Conservation (phyloP, 1,140 invertebrate species). For the Drosophila prosaltans region DNA sequence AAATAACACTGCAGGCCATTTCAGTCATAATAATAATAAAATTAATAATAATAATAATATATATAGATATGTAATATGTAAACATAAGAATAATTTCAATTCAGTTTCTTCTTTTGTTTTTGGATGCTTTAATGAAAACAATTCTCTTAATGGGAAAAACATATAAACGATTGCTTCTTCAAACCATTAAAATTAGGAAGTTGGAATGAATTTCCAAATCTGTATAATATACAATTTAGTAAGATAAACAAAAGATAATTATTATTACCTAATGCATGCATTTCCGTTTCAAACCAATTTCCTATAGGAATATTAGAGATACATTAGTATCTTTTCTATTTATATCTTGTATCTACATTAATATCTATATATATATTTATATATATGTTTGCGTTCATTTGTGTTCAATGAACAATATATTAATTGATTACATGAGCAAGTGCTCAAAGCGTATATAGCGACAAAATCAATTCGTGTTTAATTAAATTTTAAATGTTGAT, state of each 20-base stretch:
- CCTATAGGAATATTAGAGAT: not conserved
- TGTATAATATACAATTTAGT: too few relatives aligned
- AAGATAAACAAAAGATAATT: too few relatives aligned
- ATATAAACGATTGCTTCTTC: not conserved
- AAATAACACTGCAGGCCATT: slow-evolving; percentile 49
- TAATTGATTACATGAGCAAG: slow-evolving; percentile 46
- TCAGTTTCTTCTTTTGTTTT: not conserved
- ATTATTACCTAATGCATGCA: too few relatives aligned
- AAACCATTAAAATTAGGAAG: not conserved
- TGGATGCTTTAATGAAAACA: slow-evolving; percentile 21
- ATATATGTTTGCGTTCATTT: slow-evolving; percentile 15
- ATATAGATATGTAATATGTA: not conserved
- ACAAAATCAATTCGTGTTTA: slow-evolving; percentile 55
- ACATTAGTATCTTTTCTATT: not conserved
- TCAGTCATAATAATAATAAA: slow-evolving; percentile 29
- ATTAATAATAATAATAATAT: slow-evolving; percentile 16
- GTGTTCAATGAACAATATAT: slow-evolving; percentile 46
- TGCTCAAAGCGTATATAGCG: slow-evolving; percentile 11
- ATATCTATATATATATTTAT: not conserved
- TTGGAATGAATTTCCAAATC: not conserved
- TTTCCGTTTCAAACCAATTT: not conserved
- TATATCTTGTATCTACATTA: not conserved
- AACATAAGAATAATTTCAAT: not conserved
- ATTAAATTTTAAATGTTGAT: slow-evolving; percentile 64
- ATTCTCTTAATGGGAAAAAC: not conserved